A percentile compares a stretch with the other conserved stretches of the same genome.
Conservation (phyloP, 2,113 vertebrate genomes). For the Labeo catla region DNA sequence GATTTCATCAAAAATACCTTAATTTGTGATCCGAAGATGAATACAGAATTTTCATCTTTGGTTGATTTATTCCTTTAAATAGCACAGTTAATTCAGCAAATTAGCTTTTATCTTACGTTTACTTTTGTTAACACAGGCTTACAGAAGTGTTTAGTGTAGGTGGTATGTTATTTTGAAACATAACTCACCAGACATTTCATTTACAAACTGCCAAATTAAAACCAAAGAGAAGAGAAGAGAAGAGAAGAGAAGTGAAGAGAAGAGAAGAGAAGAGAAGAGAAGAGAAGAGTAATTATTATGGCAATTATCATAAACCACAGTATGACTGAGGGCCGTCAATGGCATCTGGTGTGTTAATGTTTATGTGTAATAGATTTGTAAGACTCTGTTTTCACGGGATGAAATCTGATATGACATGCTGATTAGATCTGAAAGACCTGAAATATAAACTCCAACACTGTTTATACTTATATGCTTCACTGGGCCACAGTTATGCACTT, state of each 20-base stretch:
- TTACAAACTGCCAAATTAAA: too few relatives aligned
- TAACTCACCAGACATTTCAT: too few relatives aligned
- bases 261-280: background rate
- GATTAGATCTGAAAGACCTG: background rate
- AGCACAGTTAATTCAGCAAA: too few relatives aligned
- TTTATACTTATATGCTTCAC: background rate
- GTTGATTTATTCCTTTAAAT: too few relatives aligned
- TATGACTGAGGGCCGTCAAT: background rate
- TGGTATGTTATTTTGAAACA: too few relatives aligned
- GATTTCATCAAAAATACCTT: too few relatives aligned
- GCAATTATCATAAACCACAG: background rate
- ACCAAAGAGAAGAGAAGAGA: background rate
- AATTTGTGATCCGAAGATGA: too few relatives aligned
- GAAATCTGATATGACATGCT: slow-evolving; percentile 1
- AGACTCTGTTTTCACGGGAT: background rate
- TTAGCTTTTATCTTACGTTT: too few relatives aligned
- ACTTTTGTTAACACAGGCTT: too few relatives aligned
- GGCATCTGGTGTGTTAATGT: background rate
- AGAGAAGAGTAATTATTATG: background rate
- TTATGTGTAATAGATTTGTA: background rate
- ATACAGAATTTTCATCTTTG: too few relatives aligned
- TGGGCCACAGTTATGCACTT: slow-evolving; percentile 12
- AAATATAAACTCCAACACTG: slow-evolving; percentile 6
- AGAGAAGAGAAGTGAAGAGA: too few relatives aligned
- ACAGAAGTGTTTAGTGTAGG: too few relatives aligned